A percentile compares a stretch with the other conserved stretches of the same genome.
These are phyloP conservation scores for Bradypodion pumilum DNA, from an alignment of 2,797 vertebrate genomes.

Conservation along the genomic window DNA sequence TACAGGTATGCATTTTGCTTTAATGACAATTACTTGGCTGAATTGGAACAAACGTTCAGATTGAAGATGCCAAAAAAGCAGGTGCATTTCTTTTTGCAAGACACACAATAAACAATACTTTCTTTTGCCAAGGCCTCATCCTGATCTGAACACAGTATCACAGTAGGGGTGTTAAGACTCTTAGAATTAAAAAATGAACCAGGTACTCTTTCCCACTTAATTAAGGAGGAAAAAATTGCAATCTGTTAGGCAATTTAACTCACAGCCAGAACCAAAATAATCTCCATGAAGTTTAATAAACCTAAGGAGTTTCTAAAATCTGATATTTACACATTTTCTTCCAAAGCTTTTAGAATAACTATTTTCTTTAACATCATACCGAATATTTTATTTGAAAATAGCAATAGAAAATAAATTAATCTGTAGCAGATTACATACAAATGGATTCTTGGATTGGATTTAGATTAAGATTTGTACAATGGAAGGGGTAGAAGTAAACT, in stretches of 20 bases:
- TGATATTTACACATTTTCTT: background rate
- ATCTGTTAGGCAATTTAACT: constrained; percentile 54
- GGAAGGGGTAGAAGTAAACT: background rate
- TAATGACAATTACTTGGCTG: constrained; percentile 10
- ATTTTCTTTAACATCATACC: background rate
- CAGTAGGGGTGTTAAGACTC: constrained; percentile 38
- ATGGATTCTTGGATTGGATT: background rate
- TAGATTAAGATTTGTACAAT: background rate
- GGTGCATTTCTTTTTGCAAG: constrained; percentile 42
- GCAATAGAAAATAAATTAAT: background rate
- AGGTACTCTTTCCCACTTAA: background rate
- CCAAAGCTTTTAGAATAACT: background rate
- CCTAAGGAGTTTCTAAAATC: constrained; percentile 1
- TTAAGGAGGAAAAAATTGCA: constrained; percentile 55
- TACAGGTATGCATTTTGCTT: constrained; percentile 6
- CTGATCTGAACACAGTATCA: constrained; percentile 51
- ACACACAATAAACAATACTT: constrained; percentile 45
- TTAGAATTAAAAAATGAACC: constrained; percentile 18
- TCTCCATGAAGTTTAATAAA: constrained; percentile 34
- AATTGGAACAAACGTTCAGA: constrained; percentile 47
- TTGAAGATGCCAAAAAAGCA: constrained; percentile 51
- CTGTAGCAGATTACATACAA: background rate
- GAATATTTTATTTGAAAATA: background rate
- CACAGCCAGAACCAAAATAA: constrained; percentile 44
- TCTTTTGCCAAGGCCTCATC: constrained; percentile 56